Percentiles rank a stretch among this genome's conserved stretches.
Conservation (phyloP, 2,113 vertebrate species). For the Syngnathus floridae region DNA sequence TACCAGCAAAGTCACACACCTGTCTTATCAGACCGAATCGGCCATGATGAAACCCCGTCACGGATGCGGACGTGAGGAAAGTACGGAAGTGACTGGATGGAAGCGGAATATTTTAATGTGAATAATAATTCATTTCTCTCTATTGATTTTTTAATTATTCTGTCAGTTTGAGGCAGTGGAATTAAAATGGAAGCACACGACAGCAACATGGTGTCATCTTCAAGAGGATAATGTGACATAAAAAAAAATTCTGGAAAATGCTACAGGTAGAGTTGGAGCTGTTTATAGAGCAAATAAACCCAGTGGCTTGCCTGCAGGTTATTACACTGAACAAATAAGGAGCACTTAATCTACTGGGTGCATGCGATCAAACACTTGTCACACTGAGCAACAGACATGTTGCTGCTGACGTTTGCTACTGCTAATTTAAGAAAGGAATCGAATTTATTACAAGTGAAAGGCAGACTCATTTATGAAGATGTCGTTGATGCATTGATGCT, state of each 20-base stretch:
- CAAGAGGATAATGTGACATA: background rate
- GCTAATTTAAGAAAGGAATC: background rate
- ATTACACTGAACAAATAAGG: slow-evolving; percentile 41
- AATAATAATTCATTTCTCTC: background rate
- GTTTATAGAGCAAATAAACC: slow-evolving; percentile 42
- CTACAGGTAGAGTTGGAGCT: background rate
- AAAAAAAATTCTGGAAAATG: background rate
- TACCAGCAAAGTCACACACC: slow-evolving; percentile 5
- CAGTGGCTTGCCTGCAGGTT: slow-evolving; percentile 3
- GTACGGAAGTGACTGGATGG: background rate
- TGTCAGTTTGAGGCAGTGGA: background rate
- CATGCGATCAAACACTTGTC: slow-evolving; percentile 23
- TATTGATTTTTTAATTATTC: background rate
- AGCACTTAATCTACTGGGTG: slow-evolving; percentile 6
- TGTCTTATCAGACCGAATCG: background rate
- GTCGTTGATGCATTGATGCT: no score
- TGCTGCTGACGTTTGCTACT: background rate
- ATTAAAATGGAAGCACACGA: background rate
- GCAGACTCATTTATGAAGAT: no score
- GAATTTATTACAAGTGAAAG: background rate
- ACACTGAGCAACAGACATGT: background rate
- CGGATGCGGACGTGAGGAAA: background rate
- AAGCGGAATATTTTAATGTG: background rate
- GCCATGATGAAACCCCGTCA: background rate
- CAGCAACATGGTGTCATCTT: background rate